A percentile compares a stretch with the other conserved stretches of the same genome.
phyloP scores from a whole-genome alignment of 2,888 invertebrate species.

The Dicyrtomina minuta region DNA sequence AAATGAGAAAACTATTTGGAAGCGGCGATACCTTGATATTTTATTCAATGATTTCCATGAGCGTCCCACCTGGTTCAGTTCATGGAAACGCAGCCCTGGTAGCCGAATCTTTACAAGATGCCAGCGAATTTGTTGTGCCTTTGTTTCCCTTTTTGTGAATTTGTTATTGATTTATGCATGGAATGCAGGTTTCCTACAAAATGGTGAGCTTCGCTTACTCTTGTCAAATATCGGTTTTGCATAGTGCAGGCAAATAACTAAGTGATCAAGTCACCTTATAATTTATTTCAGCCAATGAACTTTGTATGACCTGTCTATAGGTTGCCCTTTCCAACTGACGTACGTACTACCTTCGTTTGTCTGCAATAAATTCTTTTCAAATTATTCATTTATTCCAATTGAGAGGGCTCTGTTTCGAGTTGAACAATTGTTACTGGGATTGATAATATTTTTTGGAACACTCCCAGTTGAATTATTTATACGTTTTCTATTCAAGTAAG shows the following conservation, averaged over 20 bases:
- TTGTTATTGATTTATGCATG: not conserved
- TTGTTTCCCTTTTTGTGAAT: not conserved
- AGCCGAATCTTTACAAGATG: constrained; percentile 10
- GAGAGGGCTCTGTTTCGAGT: not conserved
- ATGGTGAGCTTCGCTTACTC: not conserved
- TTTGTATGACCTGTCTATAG: not conserved
- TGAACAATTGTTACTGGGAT: not conserved
- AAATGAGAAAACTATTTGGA: not conserved
- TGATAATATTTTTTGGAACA: not conserved
- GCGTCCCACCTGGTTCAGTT: constrained; percentile 10
- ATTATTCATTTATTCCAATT: too few species aligned
- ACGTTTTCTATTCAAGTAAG: constrained; percentile 1
- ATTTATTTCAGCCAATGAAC: too few species aligned
- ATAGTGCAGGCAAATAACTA: not conserved
- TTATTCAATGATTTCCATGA: constrained; percentile 13
- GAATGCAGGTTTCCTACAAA: not conserved
- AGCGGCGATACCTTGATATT: not conserved
- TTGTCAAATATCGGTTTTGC: not conserved
- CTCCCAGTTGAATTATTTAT: constrained; percentile 1
- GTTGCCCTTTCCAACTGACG: too few species aligned
- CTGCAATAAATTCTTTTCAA: too few species aligned
- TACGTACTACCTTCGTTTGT: too few species aligned
- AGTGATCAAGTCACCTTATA: too few species aligned
- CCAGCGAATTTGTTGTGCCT: constrained; percentile 6
- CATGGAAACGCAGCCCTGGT: not conserved